These are phyloP conservation scores for Pachycephala philippinensis DNA, from an alignment of 2,113 vertebrate species.

Conservation along the genomic window DNA sequence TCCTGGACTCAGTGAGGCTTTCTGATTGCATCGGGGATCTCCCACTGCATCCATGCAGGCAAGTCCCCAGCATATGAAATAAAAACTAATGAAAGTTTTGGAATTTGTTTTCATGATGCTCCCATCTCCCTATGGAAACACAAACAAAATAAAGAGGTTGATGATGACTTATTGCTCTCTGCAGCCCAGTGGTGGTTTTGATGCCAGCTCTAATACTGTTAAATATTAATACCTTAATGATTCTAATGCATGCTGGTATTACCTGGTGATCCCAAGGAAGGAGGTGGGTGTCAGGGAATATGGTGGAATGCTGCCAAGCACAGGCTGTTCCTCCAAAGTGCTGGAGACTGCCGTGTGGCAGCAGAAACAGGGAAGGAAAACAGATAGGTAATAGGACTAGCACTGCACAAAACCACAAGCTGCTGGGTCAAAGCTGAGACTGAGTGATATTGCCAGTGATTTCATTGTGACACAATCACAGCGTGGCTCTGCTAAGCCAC, in stretches of 20 bases:
- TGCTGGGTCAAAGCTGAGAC: not conserved
- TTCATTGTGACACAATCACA: not conserved
- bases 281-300: not conserved
- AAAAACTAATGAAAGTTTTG: constrained; percentile 19
- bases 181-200: not conserved
- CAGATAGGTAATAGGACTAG: not conserved
- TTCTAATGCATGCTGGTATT: not conserved
- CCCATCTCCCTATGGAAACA: constrained; percentile 29
- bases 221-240: constrained; percentile 51
- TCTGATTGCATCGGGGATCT: constrained; percentile 37
- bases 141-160: constrained; percentile 18
- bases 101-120: not conserved
- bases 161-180: constrained; percentile 38
- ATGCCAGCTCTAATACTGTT: not conserved
- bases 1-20: constrained; percentile 39
- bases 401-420: not conserved
- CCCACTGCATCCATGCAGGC: not conserved
- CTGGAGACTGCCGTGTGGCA: not conserved
- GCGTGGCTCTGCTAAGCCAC: not conserved
- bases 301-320: not conserved
- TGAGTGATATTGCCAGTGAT: not conserved
- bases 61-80: not conserved
- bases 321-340: not conserved
- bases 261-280: not conserved
- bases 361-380: not conserved